Base-by-base conservation (phyloP, 2,113 vertebrate species). In the Taurulus bubalis region DNA sequence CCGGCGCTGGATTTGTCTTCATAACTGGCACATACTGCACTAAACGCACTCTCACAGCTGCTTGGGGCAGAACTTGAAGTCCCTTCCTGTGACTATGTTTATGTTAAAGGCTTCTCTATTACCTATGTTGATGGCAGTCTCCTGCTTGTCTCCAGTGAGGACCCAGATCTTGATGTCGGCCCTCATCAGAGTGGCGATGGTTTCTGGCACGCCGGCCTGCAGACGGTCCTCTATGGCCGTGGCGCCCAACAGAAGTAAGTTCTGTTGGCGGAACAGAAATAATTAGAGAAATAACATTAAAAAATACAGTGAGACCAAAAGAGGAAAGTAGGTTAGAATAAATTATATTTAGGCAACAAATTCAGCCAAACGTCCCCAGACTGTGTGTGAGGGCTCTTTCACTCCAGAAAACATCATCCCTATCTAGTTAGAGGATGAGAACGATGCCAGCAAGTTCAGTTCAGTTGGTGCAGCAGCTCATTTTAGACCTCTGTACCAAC, bases 151-250 rank as follows among this genome's bases (percentile, higher is more conserved):
- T 53, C 98, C 98, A 0, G 98, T 99, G 90, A 99, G 94, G 88
- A 99, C 96, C 98, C 98, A 99, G 84, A 99, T 99, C 93, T 97
- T 98, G 86, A 99, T 99, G 90, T 97, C 96, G 42, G 98, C 98
- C 91, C 94, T 97, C 89, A 98, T 95, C 76, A 99, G 94, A 2
- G 97, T 97, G 79, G 96, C 93, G 89, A 99, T 98, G 75, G 98
- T 99, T 93, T 99, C 98, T 2, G 98, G 98, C 80, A 99, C 98
- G n/a, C 96, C 96, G 1, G 96, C 96, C 94, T 99, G 98, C 84
- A 99, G 95, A 40, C 96, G 96, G 83, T 99, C 98, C 93, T 99
- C 98, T 80, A 99, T 99, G 82, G 97, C 98, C 2, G 98, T 99
- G 82, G 98, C 98, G 77, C 98, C 98, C 80, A 99, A 93, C 6